phyloP scores from a whole-genome alignment of 2,888 invertebrate genomes.

The Chaitophorus viminalis region DNA sequence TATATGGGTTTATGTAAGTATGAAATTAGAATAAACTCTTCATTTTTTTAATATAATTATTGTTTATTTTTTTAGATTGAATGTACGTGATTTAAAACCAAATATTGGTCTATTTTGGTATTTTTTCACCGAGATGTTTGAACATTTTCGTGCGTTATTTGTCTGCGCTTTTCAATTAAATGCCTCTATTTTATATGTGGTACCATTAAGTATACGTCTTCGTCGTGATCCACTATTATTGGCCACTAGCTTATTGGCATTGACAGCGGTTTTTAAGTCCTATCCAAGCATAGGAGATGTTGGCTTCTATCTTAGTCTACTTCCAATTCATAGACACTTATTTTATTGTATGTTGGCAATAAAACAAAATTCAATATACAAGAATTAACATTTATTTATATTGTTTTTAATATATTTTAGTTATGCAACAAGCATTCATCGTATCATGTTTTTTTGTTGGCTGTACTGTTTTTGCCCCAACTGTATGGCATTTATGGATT shows the following conservation, averaged over 20 bases:
- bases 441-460: constrained; percentile 91
- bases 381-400: constrained; percentile 39
- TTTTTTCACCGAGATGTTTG: constrained; percentile 99
- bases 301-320: constrained; percentile 86
- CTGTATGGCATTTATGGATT: constrained; percentile 98
- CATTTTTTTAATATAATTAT: constrained; percentile 3
- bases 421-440: constrained; percentile 94
- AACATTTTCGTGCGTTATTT: constrained; percentile 95
- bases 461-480: constrained; percentile 90
- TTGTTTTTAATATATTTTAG: constrained; percentile 69
- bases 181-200: constrained; percentile 87
- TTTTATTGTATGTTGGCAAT: constrained; percentile 78
- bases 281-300: constrained; percentile 97
- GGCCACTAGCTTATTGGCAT: constrained; percentile 80
- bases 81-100: constrained; percentile 92
- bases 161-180: constrained; percentile 97
- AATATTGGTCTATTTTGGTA: constrained; percentile 99
- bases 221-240: constrained; percentile 83
- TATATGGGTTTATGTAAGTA: constrained; percentile 85
- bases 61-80: constrained; percentile 72
- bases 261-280: constrained; percentile 93
- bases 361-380: constrained; percentile 31
- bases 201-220: constrained; percentile 85
- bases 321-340: constrained; percentile 91
- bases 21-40: neutral